Evolutionary conservation across 1,140 invertebrate species (phyloP), one percentile per base, ranked within the genome.

Genomic region (Psilanteris sp.): DNA sequence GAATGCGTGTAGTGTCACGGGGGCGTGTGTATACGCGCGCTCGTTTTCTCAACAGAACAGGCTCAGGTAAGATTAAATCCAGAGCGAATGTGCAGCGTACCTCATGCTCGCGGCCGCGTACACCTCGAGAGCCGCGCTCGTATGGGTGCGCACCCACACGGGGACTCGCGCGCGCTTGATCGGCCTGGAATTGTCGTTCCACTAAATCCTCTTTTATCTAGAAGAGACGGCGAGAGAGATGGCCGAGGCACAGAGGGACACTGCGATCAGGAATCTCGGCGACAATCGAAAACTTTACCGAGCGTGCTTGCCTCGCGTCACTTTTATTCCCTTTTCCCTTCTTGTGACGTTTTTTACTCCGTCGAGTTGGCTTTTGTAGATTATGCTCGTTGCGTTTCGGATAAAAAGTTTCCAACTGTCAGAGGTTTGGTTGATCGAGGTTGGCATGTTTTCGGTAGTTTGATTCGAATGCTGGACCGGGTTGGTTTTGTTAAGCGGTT

Each of bases 161-260:
- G 4, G 14, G 18, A 41, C n/a, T n/a, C 64, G 11, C 18, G 15
- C 24, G 52, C 46, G 64, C 66, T 61, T 76, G 57, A 76, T 76
- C 73, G 66, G 64, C 48, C 66, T 70, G 66, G 66, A 71, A 77
- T 77, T 77, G 73, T 77, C 73, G 73, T 77, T 77, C 66, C 73
- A 77, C 59, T 77, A 77, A 71, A 77, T 77, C 73, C 73, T 77
- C 73, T 77, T 77, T 77, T 71, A 71, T 64, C 66, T 48, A 34
- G 48, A 9, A 48, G 55, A 59, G 43, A 55, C 54, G 50, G 9
- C 46, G 48, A 55, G 52, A 71, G 57, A 66, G 52, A 59, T 26
- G 46, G 31, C 18, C 27, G 54, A 26, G 10, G 16, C 27, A 55
- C 50, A 67, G 26, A 44, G 46, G 55, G 61, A 68, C 52, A 10